A percentile compares a stretch with the other conserved stretches of the same genome.
Conservation (phyloP, 1,140 invertebrate genomes). For the Conopomorpha cramerella region DNA sequence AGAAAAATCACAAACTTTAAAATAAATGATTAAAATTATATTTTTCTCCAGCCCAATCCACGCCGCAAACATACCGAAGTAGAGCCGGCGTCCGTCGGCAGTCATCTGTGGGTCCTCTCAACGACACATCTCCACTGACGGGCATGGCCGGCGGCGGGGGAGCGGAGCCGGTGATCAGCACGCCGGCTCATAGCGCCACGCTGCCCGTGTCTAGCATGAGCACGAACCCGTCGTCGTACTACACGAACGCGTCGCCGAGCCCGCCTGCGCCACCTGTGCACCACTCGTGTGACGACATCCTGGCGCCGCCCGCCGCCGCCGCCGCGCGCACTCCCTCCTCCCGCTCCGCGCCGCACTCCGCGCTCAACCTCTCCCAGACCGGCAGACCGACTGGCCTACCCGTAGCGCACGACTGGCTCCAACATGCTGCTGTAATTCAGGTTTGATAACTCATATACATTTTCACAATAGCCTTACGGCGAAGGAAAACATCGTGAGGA, state of each 20-base stretch:
- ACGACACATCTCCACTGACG: slow-evolving; percentile 55
- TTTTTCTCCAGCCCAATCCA: slow-evolving; percentile 54
- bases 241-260: slow-evolving; percentile 44
- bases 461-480: no score
- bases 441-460: no score
- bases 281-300: slow-evolving; percentile 47
- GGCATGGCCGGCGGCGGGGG: slow-evolving; percentile 18
- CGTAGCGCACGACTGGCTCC: slow-evolving; percentile 25
- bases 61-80: slow-evolving; percentile 61
- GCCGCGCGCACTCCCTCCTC: slow-evolving; percentile 33
- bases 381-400: slow-evolving; percentile 32
- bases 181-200: slow-evolving; percentile 42
- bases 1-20: no score
- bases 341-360: slow-evolving; percentile 50
- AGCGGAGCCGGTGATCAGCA: slow-evolving; percentile 39
- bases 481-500: no score
- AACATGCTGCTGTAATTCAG: slow-evolving; percentile 21
- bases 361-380: slow-evolving; percentile 44
- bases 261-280: slow-evolving; percentile 31
- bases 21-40: no score
- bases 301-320: slow-evolving; percentile 23
- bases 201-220: slow-evolving; percentile 45
- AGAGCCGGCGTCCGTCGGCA: slow-evolving; percentile 62
- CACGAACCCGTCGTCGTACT: slow-evolving; percentile 47
- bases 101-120: slow-evolving; percentile 61